Conservation (phyloP, 2,888 invertebrate species). For the Morpho helenor region DNA sequence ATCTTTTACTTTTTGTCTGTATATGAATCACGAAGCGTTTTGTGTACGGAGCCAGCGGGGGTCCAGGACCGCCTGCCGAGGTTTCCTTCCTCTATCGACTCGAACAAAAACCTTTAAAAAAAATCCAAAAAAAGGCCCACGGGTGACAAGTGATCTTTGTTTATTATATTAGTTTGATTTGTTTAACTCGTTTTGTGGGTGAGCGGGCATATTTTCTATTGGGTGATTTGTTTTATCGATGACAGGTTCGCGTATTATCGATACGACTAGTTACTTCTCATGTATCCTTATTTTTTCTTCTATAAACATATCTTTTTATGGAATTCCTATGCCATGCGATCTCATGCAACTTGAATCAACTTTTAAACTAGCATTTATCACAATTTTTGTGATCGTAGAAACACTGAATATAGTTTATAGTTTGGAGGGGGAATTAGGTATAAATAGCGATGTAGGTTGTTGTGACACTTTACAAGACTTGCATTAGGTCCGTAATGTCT, state of each 20-base stretch:
- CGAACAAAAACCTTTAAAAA: constrained; percentile 75
- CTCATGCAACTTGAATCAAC: too few species aligned
- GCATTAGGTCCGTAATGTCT: too few species aligned
- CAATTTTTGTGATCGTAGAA: too few species aligned
- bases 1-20: constrained; percentile 69
- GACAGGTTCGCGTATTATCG: neutral
- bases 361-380: too few species aligned
- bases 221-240: constrained; percentile 2
- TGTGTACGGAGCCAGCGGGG: constrained; percentile 71
- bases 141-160: constrained; percentile 77
- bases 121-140: constrained; percentile 72
- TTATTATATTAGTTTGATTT: constrained; percentile 73
- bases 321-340: too few species aligned
- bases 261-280: too few species aligned
- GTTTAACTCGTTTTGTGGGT: constrained; percentile 50
- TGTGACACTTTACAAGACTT: too few species aligned
- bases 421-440: too few species aligned
- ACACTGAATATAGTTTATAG: too few species aligned
- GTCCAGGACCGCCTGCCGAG: constrained; percentile 69
- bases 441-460: too few species aligned
- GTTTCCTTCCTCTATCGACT: constrained; percentile 75
- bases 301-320: too few species aligned
- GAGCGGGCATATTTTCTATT: constrained; percentile 10
- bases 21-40: constrained; percentile 77
- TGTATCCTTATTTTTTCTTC: too few species aligned